Base-by-base conservation (phyloP, 1,140 invertebrate genomes). In the Cecropterus lyciades region DNA sequence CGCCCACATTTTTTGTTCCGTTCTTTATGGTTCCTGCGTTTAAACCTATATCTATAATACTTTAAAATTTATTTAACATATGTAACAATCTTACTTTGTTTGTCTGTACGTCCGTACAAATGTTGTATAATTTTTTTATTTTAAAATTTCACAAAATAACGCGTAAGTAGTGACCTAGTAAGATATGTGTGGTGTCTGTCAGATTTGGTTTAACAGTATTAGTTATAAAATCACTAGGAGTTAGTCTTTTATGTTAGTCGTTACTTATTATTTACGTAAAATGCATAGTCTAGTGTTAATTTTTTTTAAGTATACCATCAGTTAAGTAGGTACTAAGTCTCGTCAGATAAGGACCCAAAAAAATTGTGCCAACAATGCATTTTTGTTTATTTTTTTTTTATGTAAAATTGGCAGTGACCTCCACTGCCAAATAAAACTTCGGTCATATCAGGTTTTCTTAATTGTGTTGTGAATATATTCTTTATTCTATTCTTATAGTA, bases 241-340 rank as follows among this genome's bases (percentile, higher is more conserved):
- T 85, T 87, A 84, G 82, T 74, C 67, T 79, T 80, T 88, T 86
- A 85, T 90, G 80, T 90, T 88, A 90, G 83, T 82, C 74, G 87
- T 85, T 89, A 89, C 84, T 85, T 89, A 85, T 82, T 85, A 72
- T 85, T 85, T 84, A 85, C 71, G 69, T 83, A 80, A 74, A 69
- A 77, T 49, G 33, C 42, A 62, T 85, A 82, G 68, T 69, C 65
- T 83, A 82, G 80, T 71, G 72, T 82, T 83, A 75, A 69, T 77
- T 79, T 84, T 79, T 77, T 82, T 74, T 87, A 85, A 88, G 84
- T 74, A 67, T 84, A 84, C 77, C 70, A 59, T 80, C 73, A 69
- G 71, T 79, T 73, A 76, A 70, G 80, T 76, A 75, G 69, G 80
- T 75, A 62, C 46, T 62, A 60, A 66, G 71, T 79, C 69, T 78